Evolutionary conservation across 2,888 invertebrate species (phyloP).

Genomic region (Hoplodrina blanda): DNA sequence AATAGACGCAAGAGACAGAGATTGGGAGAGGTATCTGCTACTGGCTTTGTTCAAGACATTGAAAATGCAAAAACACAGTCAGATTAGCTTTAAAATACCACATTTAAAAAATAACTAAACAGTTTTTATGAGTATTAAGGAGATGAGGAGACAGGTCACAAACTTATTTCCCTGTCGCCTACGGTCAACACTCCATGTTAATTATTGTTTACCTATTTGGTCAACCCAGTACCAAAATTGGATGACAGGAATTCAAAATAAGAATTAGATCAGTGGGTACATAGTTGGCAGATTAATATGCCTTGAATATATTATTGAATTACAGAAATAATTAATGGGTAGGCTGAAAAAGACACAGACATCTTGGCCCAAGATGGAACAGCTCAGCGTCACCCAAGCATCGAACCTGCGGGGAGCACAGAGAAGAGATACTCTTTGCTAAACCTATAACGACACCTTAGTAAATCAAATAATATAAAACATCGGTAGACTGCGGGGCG

Average conservation of each 20-base stretch:
- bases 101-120: no score
- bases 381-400: background rate
- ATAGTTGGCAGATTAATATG: background rate
- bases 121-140: no score
- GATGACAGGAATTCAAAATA: background rate
- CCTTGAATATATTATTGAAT: no score
- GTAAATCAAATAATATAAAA: slow-evolving; percentile 28
- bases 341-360: background rate
- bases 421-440: background rate
- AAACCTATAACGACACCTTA: slow-evolving; percentile 9
- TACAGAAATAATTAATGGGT: no score
- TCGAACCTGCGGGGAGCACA: background rate
- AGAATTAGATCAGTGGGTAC: background rate
- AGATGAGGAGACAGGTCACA: background rate
- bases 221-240: background rate
- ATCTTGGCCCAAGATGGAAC: background rate
- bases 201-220: slow-evolving; percentile 1
- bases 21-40: no score
- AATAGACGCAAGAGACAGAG: no score
- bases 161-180: slow-evolving; percentile 9
- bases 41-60: no score
- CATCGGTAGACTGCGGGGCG: slow-evolving; percentile 43
- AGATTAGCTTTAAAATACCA: no score
- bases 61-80: no score
- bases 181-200: slow-evolving; percentile 1